A percentile compares a stretch with the other conserved stretches of the same genome.
These are phyloP conservation scores for Chaetorhynchus papuensis DNA, from an alignment of 2,113 vertebrate species.

Conservation along the genomic window DNA sequence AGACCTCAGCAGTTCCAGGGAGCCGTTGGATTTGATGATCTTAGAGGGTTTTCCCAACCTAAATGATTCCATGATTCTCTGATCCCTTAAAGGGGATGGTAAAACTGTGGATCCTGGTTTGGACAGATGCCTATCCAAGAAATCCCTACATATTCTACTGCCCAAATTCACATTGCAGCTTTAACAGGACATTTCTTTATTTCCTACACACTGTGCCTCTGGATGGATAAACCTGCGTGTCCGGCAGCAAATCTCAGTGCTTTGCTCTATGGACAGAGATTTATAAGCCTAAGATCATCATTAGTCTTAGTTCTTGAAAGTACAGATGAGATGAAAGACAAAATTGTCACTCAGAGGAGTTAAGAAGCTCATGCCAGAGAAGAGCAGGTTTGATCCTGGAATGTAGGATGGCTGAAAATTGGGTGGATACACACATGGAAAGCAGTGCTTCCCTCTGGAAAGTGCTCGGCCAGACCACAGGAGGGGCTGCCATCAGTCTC, in stretches of 20 bases:
- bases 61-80: neutral
- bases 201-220: neutral
- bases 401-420: neutral
- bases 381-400: neutral
- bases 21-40: fast-evolving
- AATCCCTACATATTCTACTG: neutral
- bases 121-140: neutral
- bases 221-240: neutral
- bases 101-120: neutral
- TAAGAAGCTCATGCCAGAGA: neutral
- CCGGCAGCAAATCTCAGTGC: neutral
- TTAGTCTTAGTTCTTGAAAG: neutral
- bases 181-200: neutral
- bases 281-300: neutral
- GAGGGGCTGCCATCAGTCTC: neutral
- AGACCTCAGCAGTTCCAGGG: neutral
- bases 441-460: neutral
- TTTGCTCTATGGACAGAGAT: neutral
- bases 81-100: neutral
- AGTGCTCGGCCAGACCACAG: neutral
- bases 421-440: neutral
- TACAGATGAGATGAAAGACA: neutral
- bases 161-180: neutral
- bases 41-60: neutral
- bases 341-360: neutral